Base-by-base conservation (phyloP, 2,888 invertebrate genomes). In the Stenodera caucasica region DNA sequence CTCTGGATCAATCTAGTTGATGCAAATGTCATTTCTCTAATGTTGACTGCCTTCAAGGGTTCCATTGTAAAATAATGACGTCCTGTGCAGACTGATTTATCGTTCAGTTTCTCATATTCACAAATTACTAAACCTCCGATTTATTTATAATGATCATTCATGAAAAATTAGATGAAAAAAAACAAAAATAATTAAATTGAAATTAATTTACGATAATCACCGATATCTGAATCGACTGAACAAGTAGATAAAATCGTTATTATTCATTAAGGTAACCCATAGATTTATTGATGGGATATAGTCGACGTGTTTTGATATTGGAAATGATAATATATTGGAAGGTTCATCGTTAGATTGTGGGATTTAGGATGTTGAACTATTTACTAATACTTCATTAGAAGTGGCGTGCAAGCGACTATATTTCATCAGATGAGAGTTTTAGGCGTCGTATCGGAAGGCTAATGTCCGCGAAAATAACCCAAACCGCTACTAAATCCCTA, bases 1-100 rank as follows among this genome's bases (percentile, higher is more conserved):
- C 58, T 26, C 58, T 58, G 60, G 65, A 66, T 63, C 65, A 65
- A 65, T 69, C 59, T 67, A 67, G 50, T 60, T 51, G 59, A 64
- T 67, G 67, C 64, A 66, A 68, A 68, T 66, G 67, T 66, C 65
- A 64, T 65, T 67, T 66, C 62, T 55, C 55, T 63, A 61, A 56
- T 59, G 57, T 49, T 57, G 29, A 33, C 30, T 33, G 49, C 51
- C 54, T 35, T 51, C 53, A 32, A 58, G 57, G 33, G 49, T 54
- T 54, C 49, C 15, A 40, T 52, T 58, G 26, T 49, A 45, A 51
- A 61, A 61, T 61, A 61, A 61, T 51, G 58, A 61, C 58, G 55
- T 61, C 58, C 61, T 57, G 54, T 57, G 61, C 53, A 45, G 40
- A 53, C 61, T 63, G 59, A 62, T 62, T 62, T 56, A 62, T 58